phyloP scores from a whole-genome alignment of 2,888 invertebrate genomes.

The Acronicta alni region DNA sequence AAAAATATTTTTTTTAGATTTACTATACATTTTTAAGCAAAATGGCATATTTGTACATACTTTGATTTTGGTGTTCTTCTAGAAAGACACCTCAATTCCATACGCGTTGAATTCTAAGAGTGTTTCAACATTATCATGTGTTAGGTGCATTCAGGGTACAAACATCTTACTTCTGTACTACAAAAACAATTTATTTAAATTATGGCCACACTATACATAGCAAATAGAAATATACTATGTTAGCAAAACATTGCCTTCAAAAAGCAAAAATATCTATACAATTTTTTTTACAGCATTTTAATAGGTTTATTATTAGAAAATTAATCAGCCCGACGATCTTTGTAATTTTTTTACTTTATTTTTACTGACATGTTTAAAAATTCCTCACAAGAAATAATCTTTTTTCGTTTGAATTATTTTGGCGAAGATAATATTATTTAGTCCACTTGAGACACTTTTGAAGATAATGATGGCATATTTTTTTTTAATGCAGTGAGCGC shows the following conservation, averaged over 20 bases:
- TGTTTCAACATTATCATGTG: constrained; percentile 5
- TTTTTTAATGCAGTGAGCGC: no score
- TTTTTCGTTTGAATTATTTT: no score
- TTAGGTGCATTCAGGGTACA: constrained; percentile 25
- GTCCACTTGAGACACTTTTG: no score
- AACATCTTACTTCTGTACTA: constrained; percentile 36
- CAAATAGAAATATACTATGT: constrained; percentile 41
- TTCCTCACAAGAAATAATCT: no score
- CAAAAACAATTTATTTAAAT: constrained; percentile 26
- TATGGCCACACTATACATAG: constrained; percentile 43
- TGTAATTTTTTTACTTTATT: no score
- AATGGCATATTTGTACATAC: constrained; percentile 69
- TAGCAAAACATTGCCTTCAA: constrained; percentile 42
- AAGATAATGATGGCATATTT: no score
- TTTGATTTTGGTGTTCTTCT: constrained; percentile 30
- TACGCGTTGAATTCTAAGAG: constrained; percentile 17
- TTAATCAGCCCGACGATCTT: no score
- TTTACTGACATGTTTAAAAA: no score
- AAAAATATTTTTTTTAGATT: constrained; percentile 74
- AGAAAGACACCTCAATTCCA: constrained; percentile 49
- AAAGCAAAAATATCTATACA: constrained; percentile 51
- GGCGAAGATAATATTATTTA: no score
- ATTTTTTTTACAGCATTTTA: constrained; percentile 37
- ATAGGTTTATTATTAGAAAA: constrained; percentile 23
- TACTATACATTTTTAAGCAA: constrained; percentile 61